A percentile compares a stretch with the other conserved stretches of the same genome.
Conservation (phyloP, 2,797 vertebrate species). For the Mormyrops boulengeri region DNA sequence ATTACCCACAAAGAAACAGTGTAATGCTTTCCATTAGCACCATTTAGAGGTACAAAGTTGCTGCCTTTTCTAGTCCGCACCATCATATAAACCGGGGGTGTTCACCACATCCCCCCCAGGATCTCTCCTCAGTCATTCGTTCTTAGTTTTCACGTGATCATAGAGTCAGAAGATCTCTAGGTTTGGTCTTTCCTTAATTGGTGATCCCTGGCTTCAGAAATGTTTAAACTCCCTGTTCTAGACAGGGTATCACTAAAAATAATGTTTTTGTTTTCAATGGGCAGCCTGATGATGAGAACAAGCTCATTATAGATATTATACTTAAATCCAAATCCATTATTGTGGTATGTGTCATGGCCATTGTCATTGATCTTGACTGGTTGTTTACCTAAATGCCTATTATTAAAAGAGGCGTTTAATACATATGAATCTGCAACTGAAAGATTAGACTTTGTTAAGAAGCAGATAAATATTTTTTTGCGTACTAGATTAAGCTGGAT, state of each 20-base stretch:
- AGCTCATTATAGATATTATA: neutral
- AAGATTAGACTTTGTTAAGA: neutral
- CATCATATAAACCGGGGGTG: too few species aligned
- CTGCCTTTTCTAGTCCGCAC: neutral
- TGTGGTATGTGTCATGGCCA: neutral
- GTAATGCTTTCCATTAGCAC: neutral
- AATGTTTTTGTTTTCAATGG: neutral
- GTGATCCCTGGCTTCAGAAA: neutral
- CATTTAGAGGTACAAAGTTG: neutral
- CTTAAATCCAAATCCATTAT: neutral
- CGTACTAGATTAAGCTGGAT: neutral
- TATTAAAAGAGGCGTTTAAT: neutral
- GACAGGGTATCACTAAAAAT: too few species aligned
- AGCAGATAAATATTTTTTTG: neutral
- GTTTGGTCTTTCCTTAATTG: neutral
- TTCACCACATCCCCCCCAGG: too few species aligned
- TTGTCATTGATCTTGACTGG: neutral
- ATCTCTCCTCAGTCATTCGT: neutral
- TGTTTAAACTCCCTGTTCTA: neutral
- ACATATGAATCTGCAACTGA: neutral
- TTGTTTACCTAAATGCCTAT: neutral
- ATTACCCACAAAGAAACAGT: neutral
- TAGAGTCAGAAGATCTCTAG: neutral
- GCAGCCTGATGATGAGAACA: neutral
- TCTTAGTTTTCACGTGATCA: neutral